Evolutionary conservation across 2,797 vertebrate species (phyloP), one percentile per base, ranked within the genome.

Genomic region (Acrossocheilus fasciatus): DNA sequence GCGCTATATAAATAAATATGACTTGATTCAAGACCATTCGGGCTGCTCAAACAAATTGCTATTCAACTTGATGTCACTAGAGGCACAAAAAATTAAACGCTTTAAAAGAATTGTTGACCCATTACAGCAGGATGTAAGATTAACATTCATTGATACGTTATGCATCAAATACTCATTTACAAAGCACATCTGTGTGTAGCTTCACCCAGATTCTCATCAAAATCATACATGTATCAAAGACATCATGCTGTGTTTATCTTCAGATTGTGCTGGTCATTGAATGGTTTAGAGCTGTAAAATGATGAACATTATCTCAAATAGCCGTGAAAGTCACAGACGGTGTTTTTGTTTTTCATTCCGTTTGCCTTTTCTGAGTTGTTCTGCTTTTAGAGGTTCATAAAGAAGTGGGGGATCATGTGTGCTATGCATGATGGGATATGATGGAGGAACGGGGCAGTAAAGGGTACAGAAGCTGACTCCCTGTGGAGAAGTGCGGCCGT

Each of bases 231-330:
- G 4, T 80, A 36, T 54, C 30, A 41, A 70, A 52, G 4, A 43
- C 39, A 79, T 26, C 45, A 54, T 54, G 64, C 3, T 23, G 3
- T 69, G 79, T 81, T 70, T 81, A 47, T 11, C n/a, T 82, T 30
- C 5, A 9, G 69, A 45, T 59, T 45, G 15, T 59, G 45, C 45
- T 74, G 70, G 34, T 34, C 34, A 62, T 54, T 20, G n/a, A n/a
- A 34, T 36, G 45, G 41, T 79, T 87, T 50, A 74, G 76, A 74
- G 69, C 62, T 80, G 69, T 75, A 26, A 84, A 81, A 75, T 45
- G 20, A 64, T 23, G 6, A 23, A 34, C 62, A 68, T 66, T 43
- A 79, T 74, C 23, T 47, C 73, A 69, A 74, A 74, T 20, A 83
- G 10, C 69, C 4, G 2, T 50, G n/a, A 85, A 76, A 69, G 70